These are phyloP conservation scores for Mythimna ferrago DNA, from an alignment of 2,888 invertebrate species.

Conservation along the genomic window DNA sequence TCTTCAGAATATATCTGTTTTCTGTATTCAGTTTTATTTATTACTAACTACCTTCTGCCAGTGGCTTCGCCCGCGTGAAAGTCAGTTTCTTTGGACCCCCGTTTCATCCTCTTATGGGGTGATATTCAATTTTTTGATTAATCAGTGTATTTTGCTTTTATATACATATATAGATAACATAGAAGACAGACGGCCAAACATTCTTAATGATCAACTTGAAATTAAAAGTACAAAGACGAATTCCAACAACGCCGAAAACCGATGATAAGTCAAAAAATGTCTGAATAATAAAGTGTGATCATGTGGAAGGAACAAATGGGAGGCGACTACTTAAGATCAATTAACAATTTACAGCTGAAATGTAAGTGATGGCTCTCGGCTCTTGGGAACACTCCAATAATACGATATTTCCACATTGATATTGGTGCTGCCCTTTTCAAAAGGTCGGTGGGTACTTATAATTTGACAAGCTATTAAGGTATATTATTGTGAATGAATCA, in stretches of 20 bases:
- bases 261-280: conserved; percentile 3
- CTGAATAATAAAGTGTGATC: conserved; percentile 39
- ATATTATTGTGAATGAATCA: not conserved
- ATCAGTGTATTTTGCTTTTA: no score
- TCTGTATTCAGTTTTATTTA: no score
- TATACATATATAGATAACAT: not conserved
- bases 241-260: not conserved
- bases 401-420: conserved; percentile 29
- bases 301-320: conserved; percentile 32
- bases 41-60: no score
- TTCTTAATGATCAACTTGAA: not conserved
- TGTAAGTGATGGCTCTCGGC: conserved; percentile 43
- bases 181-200: not conserved
- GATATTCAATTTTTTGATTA: no score
- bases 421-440: conserved; percentile 15
- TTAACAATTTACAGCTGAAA: conserved; percentile 38
- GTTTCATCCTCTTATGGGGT: no score
- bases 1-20: no score
- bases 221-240: conserved; percentile 15
- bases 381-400: conserved; percentile 41
- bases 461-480: conserved; percentile 18
- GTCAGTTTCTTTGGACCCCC: no score
- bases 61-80: no score
- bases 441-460: conserved; percentile 23
- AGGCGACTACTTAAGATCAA: conserved; percentile 50